Evolutionary conservation across 2,797 vertebrate genomes (phyloP).

Genomic region (Hydrolagus colliei): DNA sequence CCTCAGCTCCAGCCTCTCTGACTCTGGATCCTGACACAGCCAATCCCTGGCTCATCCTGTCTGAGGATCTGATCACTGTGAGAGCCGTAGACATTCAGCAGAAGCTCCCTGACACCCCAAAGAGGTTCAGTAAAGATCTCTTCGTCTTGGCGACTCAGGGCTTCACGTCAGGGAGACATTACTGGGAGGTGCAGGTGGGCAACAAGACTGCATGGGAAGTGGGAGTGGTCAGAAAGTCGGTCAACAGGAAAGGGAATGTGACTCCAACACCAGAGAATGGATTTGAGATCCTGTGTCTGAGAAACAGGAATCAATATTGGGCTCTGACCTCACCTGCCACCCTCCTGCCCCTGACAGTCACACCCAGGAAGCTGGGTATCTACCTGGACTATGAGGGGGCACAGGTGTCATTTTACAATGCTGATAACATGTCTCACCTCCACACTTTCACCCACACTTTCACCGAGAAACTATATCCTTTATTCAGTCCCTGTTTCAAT

Average conservation of each 20-base stretch:
- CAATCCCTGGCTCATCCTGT: conserved; percentile 58
- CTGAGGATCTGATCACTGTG: conserved; percentile 53
- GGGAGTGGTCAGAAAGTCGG: conserved; percentile 47
- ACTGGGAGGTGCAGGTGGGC: conserved; percentile 26
- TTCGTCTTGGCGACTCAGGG: conserved; percentile 58
- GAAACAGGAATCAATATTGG: conserved; percentile 53
- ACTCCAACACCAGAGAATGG: conserved; percentile 50
- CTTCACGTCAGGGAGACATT: conserved; percentile 36
- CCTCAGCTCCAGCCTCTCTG: no score
- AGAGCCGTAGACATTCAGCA: conserved; percentile 44
- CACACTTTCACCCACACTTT: conserved; percentile 59
- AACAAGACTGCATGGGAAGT: conserved; percentile 56
- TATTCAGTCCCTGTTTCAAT: conserved; percentile 41
- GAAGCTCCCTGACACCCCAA: conserved; percentile 39
- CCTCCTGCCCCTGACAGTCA: conserved; percentile 42
- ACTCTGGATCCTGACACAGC: conserved; percentile 54
- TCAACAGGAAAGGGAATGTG: conserved; percentile 48
- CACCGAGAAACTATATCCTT: conserved; percentile 57
- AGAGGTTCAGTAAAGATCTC: conserved; percentile 56
- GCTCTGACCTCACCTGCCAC: conserved; percentile 55
- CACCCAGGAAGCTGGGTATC: conserved; percentile 52
- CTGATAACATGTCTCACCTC: conserved; percentile 58
- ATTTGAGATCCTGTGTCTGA: conserved; percentile 59
- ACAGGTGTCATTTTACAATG: conserved; percentile 67
- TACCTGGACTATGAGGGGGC: conserved; percentile 64